Evolutionary conservation across 2,888 invertebrate species (phyloP), one percentile per base, ranked within the genome.

Genomic region (Amiota mariae): DNA sequence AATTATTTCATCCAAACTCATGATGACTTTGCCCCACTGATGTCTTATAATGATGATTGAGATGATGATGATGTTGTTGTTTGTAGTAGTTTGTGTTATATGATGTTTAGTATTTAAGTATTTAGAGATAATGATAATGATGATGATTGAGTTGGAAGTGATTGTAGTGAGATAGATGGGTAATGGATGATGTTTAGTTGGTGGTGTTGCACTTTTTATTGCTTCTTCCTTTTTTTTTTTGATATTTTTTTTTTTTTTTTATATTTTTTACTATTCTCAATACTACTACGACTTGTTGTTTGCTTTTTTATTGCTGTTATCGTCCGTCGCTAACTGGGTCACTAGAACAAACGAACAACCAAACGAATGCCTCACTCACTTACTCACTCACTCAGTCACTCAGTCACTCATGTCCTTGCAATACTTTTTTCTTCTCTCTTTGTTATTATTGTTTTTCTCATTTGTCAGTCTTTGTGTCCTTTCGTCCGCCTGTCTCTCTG

Each of bases 321-420:
- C 81, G 85, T 88, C 36, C 36, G 36, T 36, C 36, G 36, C 36
- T 36, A 87, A 88, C 86, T 88, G 86, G 88, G 88, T 89, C 88
- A 88, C 88, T 88, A 84, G 89, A 87, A 87, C 81, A 73, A 73
- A 76, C 36, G 36, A 36, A 36, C 89, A 88, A 87, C 88, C 82
- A 88, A 87, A 87, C 81, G 75, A 73, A 75, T 84, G 87, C 87
- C 87, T 86, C 80, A 87, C 86, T 86, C 83, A 87, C 82, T 36
- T 6, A 36, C 36, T 36, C 6, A 36, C 36, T 36, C 36, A 36
- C 36, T 36, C 36, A 4, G 6, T 24, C 24, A 24, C 24, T 24
- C 24, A 24, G 2, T 36, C 36, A 36, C 36, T 36, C 36, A 87
- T 88, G 88, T 88, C 87, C 87, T 88, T 87, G 87, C 88, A 82